Conservation (phyloP, 2,797 vertebrate genomes). For the Sebastes aleutianus region DNA sequence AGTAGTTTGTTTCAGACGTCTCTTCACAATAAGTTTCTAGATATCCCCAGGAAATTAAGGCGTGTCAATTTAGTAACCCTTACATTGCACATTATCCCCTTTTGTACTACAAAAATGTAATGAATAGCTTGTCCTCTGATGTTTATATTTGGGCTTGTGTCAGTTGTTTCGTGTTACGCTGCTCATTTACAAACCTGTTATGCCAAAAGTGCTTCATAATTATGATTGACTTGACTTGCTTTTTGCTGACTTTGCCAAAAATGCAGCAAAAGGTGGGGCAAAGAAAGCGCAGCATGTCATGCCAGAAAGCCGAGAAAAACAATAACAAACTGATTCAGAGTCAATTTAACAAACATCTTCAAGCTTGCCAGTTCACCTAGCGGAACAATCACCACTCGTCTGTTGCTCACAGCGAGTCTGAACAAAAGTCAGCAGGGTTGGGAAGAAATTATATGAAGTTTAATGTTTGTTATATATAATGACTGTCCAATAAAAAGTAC, state of each 20-base stretch:
- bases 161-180: not conserved
- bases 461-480: not conserved
- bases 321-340: not conserved
- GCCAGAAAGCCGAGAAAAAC: not conserved
- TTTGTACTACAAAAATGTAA: not conserved
- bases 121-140: not conserved
- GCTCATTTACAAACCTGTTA: not conserved
- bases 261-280: not conserved
- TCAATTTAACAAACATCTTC: not conserved
- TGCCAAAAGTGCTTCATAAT: not conserved
- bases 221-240: conserved; percentile 1
- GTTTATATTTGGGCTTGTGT: not conserved
- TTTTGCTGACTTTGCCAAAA: conserved; percentile 16
- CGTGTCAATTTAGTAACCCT: not conserved
- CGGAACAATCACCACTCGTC: not conserved
- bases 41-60: not conserved
- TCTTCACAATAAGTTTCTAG: not conserved
- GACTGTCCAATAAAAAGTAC: not conserved
- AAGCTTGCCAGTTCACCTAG: not conserved
- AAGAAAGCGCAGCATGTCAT: not conserved
- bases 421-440: not conserved
- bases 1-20: not conserved
- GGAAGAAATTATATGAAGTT: not conserved
- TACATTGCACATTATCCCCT: too few species aligned
- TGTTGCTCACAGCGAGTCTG: not conserved